Percentiles rank a stretch among this genome's conserved stretches.
Evolutionary conservation across 1,140 invertebrate genomes (phyloP).

Genomic region (Diabrotica virgifera): DNA sequence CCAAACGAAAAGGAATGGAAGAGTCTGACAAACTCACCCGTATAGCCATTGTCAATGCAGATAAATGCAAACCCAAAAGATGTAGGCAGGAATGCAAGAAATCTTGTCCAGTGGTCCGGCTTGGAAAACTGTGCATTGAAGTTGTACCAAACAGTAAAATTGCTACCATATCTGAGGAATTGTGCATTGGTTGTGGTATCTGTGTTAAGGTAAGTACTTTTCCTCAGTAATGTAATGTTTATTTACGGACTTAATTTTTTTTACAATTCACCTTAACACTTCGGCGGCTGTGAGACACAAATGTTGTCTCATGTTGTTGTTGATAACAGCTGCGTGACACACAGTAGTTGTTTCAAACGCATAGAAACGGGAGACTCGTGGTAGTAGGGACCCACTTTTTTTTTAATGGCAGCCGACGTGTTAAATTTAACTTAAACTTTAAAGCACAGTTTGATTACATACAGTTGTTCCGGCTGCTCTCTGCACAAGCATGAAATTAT

Average conservation of each 20-base stretch:
- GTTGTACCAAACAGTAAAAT: constrained; percentile 97
- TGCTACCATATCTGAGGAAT: constrained; percentile 94
- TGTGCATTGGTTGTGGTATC: constrained; percentile 99
- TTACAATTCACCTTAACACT: too few species aligned
- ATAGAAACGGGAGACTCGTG: too few species aligned
- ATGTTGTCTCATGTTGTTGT: too few species aligned
- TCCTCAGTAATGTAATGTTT: neutral
- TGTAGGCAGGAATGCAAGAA: constrained; percentile 99
- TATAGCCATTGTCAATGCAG: constrained; percentile 97
- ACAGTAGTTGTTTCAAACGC: too few species aligned
- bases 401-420: too few species aligned
- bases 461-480: too few species aligned
- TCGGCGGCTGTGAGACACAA: too few species aligned
- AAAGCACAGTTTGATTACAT: too few species aligned
- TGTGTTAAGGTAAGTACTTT: constrained; percentile 75
- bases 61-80: constrained; percentile 99
- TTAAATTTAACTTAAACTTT: too few species aligned
- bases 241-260: neutral
- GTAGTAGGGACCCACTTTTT: too few species aligned
- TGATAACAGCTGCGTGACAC: too few species aligned
- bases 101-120: constrained; percentile 95
- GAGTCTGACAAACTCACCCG: constrained; percentile 89
- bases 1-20: constrained; percentile 68
- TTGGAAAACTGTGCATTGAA: constrained; percentile 99
- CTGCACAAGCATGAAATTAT: too few species aligned